Percentiles rank a stretch among this genome's conserved stretches.
phyloP scores from a whole-genome alignment of 2,888 invertebrate species.

The Cheilosia grossa region DNA sequence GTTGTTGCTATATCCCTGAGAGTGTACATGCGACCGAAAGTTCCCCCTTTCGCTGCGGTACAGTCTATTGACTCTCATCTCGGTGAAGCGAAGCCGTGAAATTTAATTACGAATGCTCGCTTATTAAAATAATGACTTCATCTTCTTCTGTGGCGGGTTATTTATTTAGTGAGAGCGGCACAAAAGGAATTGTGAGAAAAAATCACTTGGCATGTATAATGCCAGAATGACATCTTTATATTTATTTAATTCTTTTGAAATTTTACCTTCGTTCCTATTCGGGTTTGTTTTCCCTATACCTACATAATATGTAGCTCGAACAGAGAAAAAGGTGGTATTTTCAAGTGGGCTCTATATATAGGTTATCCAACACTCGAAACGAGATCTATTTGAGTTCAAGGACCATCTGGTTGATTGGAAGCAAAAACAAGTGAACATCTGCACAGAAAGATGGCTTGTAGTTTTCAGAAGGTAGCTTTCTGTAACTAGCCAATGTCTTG shows the following conservation, averaged over 20 bases:
- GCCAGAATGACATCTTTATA: constrained; percentile 67
- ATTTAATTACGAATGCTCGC: constrained; percentile 72
- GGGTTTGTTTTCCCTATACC: neutral
- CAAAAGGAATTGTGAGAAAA: constrained; percentile 34
- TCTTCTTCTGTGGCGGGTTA: constrained; percentile 50
- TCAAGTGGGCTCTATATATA: neutral
- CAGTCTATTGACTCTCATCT: constrained; percentile 22
- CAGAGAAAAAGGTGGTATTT: neutral
- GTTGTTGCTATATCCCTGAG: constrained; percentile 28
- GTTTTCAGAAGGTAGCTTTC: no score
- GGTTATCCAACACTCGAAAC: neutral
- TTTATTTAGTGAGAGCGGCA: neutral
- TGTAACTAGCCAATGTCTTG: no score
- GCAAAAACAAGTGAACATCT: constrained; percentile 5
- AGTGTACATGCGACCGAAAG: neutral
- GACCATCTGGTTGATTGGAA: constrained; percentile 10
- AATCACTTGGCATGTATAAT: constrained; percentile 35
- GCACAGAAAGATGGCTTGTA: neutral
- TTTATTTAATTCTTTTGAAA: constrained; percentile 67
- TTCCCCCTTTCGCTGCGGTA: constrained; percentile 51
- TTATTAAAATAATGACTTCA: constrained; percentile 72
- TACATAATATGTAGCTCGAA: neutral
- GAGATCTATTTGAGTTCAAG: constrained; percentile 8
- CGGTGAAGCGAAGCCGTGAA: constrained; percentile 61
- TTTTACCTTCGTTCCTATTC: constrained; percentile 15